Evolutionary conservation across 2,113 vertebrate species (phyloP).

Genomic region (Salvelinus namaycush): DNA sequence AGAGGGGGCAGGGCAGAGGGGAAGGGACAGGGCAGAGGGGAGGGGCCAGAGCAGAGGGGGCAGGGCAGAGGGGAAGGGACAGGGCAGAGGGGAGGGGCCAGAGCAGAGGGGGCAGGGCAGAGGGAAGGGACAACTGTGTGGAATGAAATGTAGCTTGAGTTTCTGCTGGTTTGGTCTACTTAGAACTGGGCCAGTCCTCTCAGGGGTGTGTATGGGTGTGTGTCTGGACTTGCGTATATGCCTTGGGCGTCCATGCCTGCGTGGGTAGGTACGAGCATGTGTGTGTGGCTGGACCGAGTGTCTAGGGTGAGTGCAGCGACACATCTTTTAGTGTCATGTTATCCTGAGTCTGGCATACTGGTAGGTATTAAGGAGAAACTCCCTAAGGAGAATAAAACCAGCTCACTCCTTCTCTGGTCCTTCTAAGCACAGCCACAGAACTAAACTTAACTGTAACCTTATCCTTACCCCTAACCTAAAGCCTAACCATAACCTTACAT

Average conservation of each 20-base stretch:
- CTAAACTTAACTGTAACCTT: too few species aligned
- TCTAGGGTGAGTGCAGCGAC: background rate
- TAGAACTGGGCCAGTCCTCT: slow-evolving; percentile 50
- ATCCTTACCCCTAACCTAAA: too few species aligned
- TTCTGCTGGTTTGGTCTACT: slow-evolving; percentile 38
- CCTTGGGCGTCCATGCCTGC: background rate
- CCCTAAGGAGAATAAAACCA: background rate
- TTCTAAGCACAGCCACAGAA: background rate
- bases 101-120: slow-evolving; percentile 13
- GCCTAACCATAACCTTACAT: too few species aligned
- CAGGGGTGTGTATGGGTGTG: background rate
- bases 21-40: too few species aligned
- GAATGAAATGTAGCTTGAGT: slow-evolving; percentile 23
- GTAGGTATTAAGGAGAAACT: background rate
- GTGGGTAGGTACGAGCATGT: background rate
- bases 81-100: too few species aligned
- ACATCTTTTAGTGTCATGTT: slow-evolving; percentile 41
- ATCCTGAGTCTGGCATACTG: background rate
- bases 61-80: too few species aligned
- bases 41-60: slow-evolving; percentile 9
- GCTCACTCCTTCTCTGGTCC: background rate
- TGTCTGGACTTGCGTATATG: background rate
- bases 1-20: too few species aligned
- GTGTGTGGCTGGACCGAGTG: background rate
- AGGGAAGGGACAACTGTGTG: background rate